phyloP scores from a whole-genome alignment of 2,888 invertebrate genomes.

The Nomada goodeniana region DNA sequence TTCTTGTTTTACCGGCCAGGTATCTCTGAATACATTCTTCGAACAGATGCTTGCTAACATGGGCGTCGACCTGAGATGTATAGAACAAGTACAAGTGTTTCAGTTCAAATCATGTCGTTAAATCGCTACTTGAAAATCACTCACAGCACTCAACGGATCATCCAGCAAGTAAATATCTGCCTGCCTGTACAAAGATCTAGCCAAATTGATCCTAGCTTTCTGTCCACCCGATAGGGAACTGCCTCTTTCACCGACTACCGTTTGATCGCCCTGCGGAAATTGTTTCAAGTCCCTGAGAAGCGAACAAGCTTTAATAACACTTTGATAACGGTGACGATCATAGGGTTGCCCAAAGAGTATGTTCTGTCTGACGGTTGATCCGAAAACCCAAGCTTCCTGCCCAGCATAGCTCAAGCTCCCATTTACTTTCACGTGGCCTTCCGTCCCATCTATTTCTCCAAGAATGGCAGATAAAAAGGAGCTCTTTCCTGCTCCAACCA shows the following conservation, averaged over 20 bases:
- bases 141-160: constrained; percentile 91
- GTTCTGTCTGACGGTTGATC: constrained; percentile 92
- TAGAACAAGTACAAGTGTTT: background rate
- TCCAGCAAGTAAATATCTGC: constrained; percentile 93
- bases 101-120: background rate
- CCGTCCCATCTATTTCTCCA: constrained; percentile 88
- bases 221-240: constrained; percentile 90
- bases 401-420: constrained; percentile 90
- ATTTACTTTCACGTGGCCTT: constrained; percentile 87
- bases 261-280: constrained; percentile 89
- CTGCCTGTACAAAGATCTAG: constrained; percentile 90
- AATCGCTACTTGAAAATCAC: constrained; percentile 15
- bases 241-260: constrained; percentile 90
- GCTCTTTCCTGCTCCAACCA: constrained; percentile 91
- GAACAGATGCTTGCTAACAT: constrained; percentile 91
- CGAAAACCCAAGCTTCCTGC: constrained; percentile 95
- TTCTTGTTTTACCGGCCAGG: constrained; percentile 89
- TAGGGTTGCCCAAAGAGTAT: constrained; percentile 92
- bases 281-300: constrained; percentile 85
- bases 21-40: constrained; percentile 89
- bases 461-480: constrained; percentile 89
- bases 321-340: constrained; percentile 86
- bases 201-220: constrained; percentile 91
- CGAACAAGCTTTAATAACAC: constrained; percentile 83
- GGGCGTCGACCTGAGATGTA: constrained; percentile 87